Evolutionary conservation across 1,140 invertebrate genomes (phyloP).

Genomic region (Apis mellifera): DNA sequence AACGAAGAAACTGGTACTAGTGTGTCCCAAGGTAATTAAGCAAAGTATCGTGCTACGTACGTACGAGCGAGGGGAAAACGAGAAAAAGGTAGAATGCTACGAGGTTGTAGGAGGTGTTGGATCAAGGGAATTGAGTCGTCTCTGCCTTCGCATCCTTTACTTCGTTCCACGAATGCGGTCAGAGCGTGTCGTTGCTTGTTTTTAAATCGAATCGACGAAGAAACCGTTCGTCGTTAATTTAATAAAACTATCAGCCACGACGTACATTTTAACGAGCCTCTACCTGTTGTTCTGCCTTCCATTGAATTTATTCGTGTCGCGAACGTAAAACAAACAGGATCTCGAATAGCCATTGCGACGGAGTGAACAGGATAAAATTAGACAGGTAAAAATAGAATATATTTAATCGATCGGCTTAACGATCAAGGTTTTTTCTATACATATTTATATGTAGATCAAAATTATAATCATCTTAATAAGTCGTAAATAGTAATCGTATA

Average conservation of each 20-base stretch:
- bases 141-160: not conserved
- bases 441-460: no score
- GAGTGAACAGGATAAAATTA: not conserved
- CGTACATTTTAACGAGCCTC: constrained; percentile 27
- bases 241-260: not conserved
- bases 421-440: no score
- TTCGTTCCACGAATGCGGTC: not conserved
- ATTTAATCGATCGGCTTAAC: no score
- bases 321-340: not conserved
- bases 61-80: not conserved
- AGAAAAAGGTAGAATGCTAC: not conserved
- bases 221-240: constrained; percentile 12
- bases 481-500: no score
- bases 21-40: constrained; percentile 17
- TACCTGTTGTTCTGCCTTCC: constrained; percentile 28
- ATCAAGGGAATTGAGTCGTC: constrained; percentile 8
- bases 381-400: no score
- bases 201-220: constrained; percentile 8
- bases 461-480: no score
- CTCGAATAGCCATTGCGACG: not conserved
- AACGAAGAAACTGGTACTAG: not conserved
- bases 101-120: not conserved
- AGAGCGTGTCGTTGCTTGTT: not conserved
- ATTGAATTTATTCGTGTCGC: not conserved
- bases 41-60: constrained; percentile 12